These are phyloP conservation scores for western clawed frog (Xenopus tropicalis) DNA, from an alignment of 2,113 vertebrate species.

Conservation along the genomic window DNA sequence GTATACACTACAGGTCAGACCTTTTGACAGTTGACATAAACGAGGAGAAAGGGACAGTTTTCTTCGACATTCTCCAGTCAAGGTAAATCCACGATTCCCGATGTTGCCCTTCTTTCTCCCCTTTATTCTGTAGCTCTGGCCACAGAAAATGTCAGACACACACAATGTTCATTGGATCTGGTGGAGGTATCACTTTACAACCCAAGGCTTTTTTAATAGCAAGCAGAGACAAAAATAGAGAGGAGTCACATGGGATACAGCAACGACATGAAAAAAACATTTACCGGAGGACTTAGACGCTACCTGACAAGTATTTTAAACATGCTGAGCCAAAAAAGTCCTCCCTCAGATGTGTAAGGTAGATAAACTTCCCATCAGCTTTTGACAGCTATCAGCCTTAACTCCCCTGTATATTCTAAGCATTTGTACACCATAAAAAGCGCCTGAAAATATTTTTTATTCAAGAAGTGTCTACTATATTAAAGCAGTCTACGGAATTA, in stretches of 20 bases:
- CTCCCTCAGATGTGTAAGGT: too few species aligned
- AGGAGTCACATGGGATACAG: neutral
- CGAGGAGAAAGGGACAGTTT: neutral
- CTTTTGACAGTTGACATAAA: neutral
- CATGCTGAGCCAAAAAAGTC: too few species aligned
- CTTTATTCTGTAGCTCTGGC: too few species aligned
- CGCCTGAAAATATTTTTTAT: too few species aligned
- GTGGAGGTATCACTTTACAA: slow-evolving; percentile 1
- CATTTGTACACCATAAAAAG: too few species aligned
- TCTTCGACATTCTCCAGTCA: neutral
- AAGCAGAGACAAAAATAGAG: slow-evolving; percentile 2
- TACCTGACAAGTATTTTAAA: neutral
- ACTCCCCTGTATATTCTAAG: too few species aligned
- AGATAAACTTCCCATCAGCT: too few species aligned
- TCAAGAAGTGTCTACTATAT: too few species aligned
- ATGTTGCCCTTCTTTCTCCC: too few species aligned
- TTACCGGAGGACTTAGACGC: neutral
- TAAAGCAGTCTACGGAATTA: too few species aligned
- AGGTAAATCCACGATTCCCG: neutral
- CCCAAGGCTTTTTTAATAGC: neutral
- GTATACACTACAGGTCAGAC: neutral
- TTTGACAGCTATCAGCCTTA: too few species aligned
- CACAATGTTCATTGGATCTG: neutral
- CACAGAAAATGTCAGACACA: neutral
- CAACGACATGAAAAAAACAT: neutral